Evolutionary conservation across 2,888 invertebrate species (phyloP).

Genomic region (Heliconius sara): DNA sequence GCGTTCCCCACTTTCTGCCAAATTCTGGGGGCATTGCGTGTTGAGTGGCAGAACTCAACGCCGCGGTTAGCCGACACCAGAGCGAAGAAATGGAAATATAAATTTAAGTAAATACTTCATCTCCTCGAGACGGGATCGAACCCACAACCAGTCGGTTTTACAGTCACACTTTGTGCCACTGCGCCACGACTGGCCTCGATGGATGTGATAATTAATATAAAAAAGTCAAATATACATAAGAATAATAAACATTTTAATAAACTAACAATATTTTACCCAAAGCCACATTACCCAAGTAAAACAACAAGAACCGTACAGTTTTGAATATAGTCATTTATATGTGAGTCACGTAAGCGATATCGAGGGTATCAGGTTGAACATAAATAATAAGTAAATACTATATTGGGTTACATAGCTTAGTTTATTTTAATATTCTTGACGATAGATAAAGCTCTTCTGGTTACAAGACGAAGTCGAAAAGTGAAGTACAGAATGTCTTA

Average conservation of each 20-base stretch:
- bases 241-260: conserved; percentile 27
- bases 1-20: no score
- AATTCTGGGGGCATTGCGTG: no score
- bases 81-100: no score
- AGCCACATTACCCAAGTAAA: not conserved
- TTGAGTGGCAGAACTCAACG: no score
- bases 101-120: no score
- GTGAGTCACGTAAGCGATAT: conserved; percentile 6
- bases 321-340: not conserved
- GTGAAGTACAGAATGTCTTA: no score
- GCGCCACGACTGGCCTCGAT: no score
- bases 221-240: not conserved
- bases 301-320: not conserved
- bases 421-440: not conserved
- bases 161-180: no score
- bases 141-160: no score
- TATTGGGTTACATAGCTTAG: not conserved
- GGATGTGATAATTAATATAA: no score
- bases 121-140: no score
- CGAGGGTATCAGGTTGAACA: conserved; percentile 4
- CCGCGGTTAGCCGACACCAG: no score
- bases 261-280: not conserved
- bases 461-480: not conserved
- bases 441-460: not conserved
- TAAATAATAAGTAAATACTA: conserved; percentile 3